Evolutionary conservation across 2,113 vertebrate genomes (phyloP), one percentile per base, ranked within the genome.

Genomic region (Furnarius figulus): DNA sequence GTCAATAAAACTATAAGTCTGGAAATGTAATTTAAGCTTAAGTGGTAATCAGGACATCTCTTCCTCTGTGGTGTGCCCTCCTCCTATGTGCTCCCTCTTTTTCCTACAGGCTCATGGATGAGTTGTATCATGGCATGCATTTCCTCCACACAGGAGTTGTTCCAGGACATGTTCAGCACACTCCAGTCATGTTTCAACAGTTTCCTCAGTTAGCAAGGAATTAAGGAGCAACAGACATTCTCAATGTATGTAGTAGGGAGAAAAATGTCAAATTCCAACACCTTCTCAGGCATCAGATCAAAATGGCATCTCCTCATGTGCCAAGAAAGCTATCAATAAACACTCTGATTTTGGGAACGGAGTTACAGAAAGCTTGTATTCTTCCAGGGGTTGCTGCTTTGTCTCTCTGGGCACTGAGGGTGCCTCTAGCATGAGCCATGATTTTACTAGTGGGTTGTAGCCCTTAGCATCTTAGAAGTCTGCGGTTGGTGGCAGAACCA

Each of bases 401-500:
- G 5, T n/a, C 23, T 56, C 0, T 31, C 9, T 59, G 18, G 21
- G 11, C 28, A 13, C 37, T 31, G 47, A 59, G 30, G 7, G 8
- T 46, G 27, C 62, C 40, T 21, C 15, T 16, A 89, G 14, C 5
- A 55, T 22, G 71, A 10, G 5, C 9, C 12, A 13, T 10, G 17
- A 24, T 40, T 47, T 24, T 37, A 8, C 24, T 61, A 33, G 5
- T 33, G 33, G 5, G 10, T 4, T 63, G 19, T 21, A 44, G 24
- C 33, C 27, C 49, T 77, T 16, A 30, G 25, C 33, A 61, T 5
- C 21, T 59, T 30, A 81, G 30, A 44, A 50, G 11, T 49, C 12
- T 12, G 73, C 18, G 0, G 0, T 0, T 81, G 20, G 11, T 55
- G 39, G 40, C 8, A 13, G 24, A n/a, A 40, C n/a, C 2, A 21